Evolutionary conservation across 2,797 vertebrate species (phyloP), one percentile per base, ranked within the genome.

Genomic region (Dendrocincla tyrannina): DNA sequence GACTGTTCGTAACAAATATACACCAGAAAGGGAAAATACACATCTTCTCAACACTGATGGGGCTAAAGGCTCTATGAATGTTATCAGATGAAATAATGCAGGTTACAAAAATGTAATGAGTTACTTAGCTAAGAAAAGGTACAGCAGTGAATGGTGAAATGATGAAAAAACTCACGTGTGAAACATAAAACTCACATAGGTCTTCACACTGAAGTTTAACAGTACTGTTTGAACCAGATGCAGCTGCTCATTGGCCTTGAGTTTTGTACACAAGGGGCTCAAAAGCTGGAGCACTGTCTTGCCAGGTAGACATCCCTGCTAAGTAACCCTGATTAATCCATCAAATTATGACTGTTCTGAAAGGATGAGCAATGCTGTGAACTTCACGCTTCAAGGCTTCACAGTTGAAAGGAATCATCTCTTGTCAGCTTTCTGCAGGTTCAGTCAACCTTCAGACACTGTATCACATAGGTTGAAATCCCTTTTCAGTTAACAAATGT

Each of bases 271-370:
- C 6, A 5, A 80, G 73, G 77, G n/a, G 55, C 23, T 81, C n/a
- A 66, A 55, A 82, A 81, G 35, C 49, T 56, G 17, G 33, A 80
- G 33, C 56, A 59, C 39, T 66, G 35, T 64, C 89, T 88, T 81
- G 62, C 88, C 73, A 81, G 66, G 76, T 95, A 89, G 68, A 62
- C 53, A 69, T 60, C 79, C 83, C 88, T 88, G 85, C 85, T 95
- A 91, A 94, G 73, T 69, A 95, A 78, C 67, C 69, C 93, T 94
- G 88, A 94, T 95, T 95, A 95, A 96, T 95, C 91, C 85, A 88
- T 96, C 93, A 96, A 86, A 81, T 91, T 75, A 93, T 90, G 94
- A 88, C 93, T 2, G 2, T 42, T 94, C 82, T 78, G 88, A 95
- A 94, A 91, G 79, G 85, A 90, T 91, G 93, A 96, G 91, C 82